Evolutionary conservation across 2,113 vertebrate species (phyloP).

Genomic region (Campylomormyrus numenius): DNA sequence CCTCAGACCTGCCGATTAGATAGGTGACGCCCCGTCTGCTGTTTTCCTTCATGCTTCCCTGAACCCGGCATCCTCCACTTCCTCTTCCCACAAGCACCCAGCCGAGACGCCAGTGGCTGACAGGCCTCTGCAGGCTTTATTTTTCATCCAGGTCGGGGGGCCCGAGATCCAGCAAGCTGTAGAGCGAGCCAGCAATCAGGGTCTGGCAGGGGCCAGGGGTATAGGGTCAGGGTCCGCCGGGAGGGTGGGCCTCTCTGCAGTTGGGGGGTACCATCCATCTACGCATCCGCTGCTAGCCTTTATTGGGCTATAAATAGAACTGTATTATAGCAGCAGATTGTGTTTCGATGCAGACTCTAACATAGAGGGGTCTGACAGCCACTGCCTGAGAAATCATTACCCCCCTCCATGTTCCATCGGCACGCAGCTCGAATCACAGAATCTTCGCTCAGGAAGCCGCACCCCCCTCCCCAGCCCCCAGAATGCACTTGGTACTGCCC

Average conservation of each 20-base stretch:
- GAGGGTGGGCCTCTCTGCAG: not conserved
- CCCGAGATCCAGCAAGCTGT: not conserved
- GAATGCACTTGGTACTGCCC: not conserved
- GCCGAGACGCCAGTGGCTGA: not conserved
- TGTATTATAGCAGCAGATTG: not conserved
- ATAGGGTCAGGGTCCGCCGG: not conserved
- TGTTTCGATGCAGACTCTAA: not conserved
- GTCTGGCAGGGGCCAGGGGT: not conserved
- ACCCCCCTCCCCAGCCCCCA: not conserved
- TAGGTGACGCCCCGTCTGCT: conserved; percentile 14
- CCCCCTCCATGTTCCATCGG: not conserved
- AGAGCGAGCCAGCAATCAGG: not conserved
- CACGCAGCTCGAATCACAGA: not conserved
- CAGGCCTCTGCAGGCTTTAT: conserved; percentile 4
- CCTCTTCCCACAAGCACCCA: conserved; percentile 30
- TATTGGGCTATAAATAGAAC: not conserved
- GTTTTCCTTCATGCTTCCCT: conserved; percentile 20
- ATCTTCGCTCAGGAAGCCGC: not conserved
- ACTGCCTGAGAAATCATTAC: not conserved
- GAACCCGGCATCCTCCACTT: conserved; percentile 21
- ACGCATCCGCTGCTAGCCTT: not conserved
- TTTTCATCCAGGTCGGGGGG: not conserved
- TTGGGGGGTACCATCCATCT: not conserved
- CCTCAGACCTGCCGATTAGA: not conserved
- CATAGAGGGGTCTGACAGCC: not conserved